Base-by-base conservation (phyloP, 2,888 invertebrate species). In the Lycophotia porphyrea region DNA sequence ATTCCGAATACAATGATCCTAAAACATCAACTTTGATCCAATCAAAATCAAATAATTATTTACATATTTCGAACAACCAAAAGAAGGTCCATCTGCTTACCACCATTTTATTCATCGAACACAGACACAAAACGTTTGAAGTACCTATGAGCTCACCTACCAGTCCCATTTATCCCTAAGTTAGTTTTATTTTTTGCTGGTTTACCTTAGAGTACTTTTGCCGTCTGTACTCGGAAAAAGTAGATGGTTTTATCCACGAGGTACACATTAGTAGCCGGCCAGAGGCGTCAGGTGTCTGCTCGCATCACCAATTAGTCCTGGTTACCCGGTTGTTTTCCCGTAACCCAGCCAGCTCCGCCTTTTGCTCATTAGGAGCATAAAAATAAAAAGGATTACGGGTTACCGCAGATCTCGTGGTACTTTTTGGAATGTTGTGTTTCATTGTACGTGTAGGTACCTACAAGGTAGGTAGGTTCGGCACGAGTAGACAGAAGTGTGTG, bases 301-400 rank as follows among this genome's bases (percentile, higher is more conserved):
- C 73, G 74, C 67, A 72, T 82, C 76, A 74, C 82, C 84, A 90
- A 90, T 90, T 90, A 90, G 76, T 52, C 61, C 44, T 66, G 75
- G 52, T 36, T 68, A 71, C 47, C 58, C 64, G 75, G 47, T 42
- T 71, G 71, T 76, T 69, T 67, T 36, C 36, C 71, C 27, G 60
- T 24, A 70, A 55, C 68, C 71, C 78, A 34, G 44, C 65, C 73
- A 55, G 74, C 72, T 47, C 74, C 75, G 71, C 82, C 71, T 76
- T 79, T 77, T 70, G 74, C 84, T 87, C 84, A 87, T 88, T 88
- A 87, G 61, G 70, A 31, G 68, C 52, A 75, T 80, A 82, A 78
- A 83, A 87, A 84, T 74, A 82, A 86, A 87, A 81, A 77, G 47
- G 31, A 24, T 73, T 71, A 34, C 55, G 39, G 58, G 36, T 68